Evolutionary conservation across 2,888 invertebrate genomes (phyloP), one percentile per base, ranked within the genome.

Genomic region (Papilio elwesi): DNA sequence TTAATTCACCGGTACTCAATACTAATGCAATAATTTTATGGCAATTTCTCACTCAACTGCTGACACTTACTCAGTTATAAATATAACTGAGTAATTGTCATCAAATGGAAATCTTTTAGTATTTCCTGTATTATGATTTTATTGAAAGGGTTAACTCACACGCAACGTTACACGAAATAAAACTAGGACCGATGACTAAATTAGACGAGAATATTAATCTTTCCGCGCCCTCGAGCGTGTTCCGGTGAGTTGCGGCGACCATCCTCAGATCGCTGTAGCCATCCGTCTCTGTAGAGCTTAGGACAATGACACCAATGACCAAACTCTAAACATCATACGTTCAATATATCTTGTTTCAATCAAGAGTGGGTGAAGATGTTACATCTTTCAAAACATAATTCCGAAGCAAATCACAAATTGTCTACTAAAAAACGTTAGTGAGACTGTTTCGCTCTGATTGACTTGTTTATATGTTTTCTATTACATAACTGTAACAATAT

Each of bases 181-280:
- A 67, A 67, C 67, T 63, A 67, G 63, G 63, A 63, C 55, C 49
- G 51, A 66, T 70, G 69, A 68, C 59, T 63, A 74, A 75, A 73
- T 76, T 72, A 43, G 6, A 43, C 7, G 2, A 43, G 43, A 43
- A 67, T 49, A 48, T n/a, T 48, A 74, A 78, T 78, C 73, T 79
- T 78, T 79, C 78, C 77, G 76, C 77, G 74, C 76, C 73, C 74
- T 74, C 70, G 69, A 79, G 76, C 78, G 59, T 78, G 73, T 74
- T 77, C 68, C 68, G 74, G 74, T 73, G 74, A 75, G 75, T 76
- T 76, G 73, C 59, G 72, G 70, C 36, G 43, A 52, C 43, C 66
- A 47, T 68, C 47, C 67, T 51, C 13, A n/a, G 26, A 26, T 1
- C 8, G 36, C 10, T 4, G 49, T 62, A 26, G 9, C 66, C 59